phyloP scores from a whole-genome alignment of 2,888 invertebrate genomes.

The Micropterix aruncella region DNA sequence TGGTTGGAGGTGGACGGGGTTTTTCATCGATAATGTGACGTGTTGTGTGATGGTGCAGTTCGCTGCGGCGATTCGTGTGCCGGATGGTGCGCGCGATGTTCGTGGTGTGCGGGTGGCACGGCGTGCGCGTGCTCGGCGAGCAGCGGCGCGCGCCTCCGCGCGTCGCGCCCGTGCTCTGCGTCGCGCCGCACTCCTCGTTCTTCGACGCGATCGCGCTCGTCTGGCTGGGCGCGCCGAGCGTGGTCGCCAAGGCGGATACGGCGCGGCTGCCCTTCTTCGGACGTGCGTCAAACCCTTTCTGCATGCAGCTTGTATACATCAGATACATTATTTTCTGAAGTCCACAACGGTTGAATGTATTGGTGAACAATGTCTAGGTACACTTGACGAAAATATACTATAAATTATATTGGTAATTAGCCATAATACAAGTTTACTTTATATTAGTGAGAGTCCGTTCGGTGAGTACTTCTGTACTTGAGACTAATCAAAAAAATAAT shows the following conservation, averaged over 20 bases:
- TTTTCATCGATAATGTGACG: neutral
- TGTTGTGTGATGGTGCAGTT: slow-evolving; percentile 25
- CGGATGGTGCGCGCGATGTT: slow-evolving; percentile 62
- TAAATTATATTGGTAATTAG: too few species aligned
- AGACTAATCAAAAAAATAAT: too few species aligned
- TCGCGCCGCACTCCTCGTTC: slow-evolving; percentile 87
- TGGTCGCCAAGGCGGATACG: slow-evolving; percentile 81
- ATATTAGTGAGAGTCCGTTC: too few species aligned
- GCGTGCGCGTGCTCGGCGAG: slow-evolving; percentile 60
- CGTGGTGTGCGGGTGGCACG: slow-evolving; percentile 69
- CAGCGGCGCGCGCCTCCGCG: slow-evolving; percentile 32
- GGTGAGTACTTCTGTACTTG: too few species aligned
- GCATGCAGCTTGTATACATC: too few species aligned
- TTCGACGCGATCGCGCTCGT: slow-evolving; percentile 79
- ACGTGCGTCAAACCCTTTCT: slow-evolving; percentile 57
- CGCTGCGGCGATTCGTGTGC: slow-evolving; percentile 49
- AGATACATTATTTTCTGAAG: too few species aligned
- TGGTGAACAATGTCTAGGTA: too few species aligned
- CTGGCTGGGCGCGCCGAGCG: slow-evolving; percentile 70
- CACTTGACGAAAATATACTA: too few species aligned
- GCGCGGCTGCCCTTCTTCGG: slow-evolving; percentile 75
- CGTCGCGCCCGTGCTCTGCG: slow-evolving; percentile 72
- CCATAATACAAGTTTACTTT: too few species aligned
- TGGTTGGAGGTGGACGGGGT: too few species aligned
- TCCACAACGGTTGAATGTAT: too few species aligned